These are phyloP conservation scores for Drosophila quadrilineata DNA, from an alignment of 1,140 invertebrate species.

Conservation along the genomic window DNA sequence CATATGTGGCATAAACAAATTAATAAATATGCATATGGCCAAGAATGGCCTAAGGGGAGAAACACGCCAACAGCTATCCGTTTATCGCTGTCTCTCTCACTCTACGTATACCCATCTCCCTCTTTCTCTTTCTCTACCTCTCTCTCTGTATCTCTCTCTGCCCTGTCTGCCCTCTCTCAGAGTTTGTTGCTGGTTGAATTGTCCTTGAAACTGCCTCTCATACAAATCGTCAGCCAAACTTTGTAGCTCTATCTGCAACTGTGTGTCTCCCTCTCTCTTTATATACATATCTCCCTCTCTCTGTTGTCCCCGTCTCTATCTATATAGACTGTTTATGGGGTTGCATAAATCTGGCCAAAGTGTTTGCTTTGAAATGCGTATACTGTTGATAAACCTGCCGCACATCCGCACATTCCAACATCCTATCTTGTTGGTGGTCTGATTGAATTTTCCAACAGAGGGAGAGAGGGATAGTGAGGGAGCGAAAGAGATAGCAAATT, in stretches of 20 bases:
- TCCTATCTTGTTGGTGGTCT: conserved; percentile 17
- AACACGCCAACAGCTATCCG: too few relatives aligned
- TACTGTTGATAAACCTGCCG: conserved; percentile 63
- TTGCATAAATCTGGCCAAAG: conserved; percentile 64
- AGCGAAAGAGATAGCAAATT: too few relatives aligned
- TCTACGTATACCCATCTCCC: too few relatives aligned
- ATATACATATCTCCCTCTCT: conserved; percentile 7
- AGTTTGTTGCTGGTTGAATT: conserved; percentile 31
- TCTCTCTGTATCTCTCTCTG: neutral
- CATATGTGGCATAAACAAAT: conserved; percentile 55
- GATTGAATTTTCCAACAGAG: conserved; percentile 58
- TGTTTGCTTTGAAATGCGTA: conserved; percentile 77
- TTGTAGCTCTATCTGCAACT: conserved; percentile 21
- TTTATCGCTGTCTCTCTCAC: too few relatives aligned
- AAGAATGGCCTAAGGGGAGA: neutral
- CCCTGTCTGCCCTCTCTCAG: conserved; percentile 16
- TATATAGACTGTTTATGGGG: conserved; percentile 10
- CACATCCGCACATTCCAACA: conserved; percentile 3
- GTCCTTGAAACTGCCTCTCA: conserved; percentile 61
- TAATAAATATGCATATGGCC: conserved; percentile 64
- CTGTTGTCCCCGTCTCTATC: too few relatives aligned
- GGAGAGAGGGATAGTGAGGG: too few relatives aligned
- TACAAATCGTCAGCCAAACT: conserved; percentile 61
- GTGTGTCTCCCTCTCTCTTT: conserved; percentile 6
- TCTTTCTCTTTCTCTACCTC: neutral